Percentiles rank a stretch among this genome's conserved stretches.
Conservation (phyloP, 2,113 vertebrate genomes). For the Brienomyrus brachyistius region DNA sequence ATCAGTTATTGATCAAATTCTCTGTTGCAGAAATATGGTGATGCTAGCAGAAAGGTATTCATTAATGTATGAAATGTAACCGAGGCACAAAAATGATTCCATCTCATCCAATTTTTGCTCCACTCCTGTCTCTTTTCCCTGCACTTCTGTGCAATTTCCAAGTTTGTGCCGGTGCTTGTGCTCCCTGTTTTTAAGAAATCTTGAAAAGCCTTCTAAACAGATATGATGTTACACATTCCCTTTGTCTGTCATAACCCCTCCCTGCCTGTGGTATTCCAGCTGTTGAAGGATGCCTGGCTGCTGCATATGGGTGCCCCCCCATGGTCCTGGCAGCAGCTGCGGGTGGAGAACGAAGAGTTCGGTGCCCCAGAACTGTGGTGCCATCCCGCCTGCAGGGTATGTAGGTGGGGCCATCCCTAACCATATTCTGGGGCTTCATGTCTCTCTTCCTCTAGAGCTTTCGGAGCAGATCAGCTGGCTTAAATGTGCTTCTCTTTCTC, state of each 20-base stretch:
- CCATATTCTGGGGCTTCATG: background rate
- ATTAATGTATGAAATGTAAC: background rate
- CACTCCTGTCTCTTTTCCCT: background rate
- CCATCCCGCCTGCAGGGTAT: conserved; percentile 89
- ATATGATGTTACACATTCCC: background rate
- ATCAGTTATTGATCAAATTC: background rate
- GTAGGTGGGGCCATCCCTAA: conserved; percentile 15
- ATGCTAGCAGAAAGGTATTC: background rate
- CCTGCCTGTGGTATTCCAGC: conserved; percentile 48
- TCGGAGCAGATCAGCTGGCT: background rate
- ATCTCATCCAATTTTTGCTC: background rate
- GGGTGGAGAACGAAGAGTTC: conserved; percentile 92
- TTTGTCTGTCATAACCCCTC: background rate
- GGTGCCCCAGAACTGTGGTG: conserved; percentile 95
- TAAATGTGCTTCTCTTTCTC: background rate
- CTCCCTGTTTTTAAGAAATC: background rate
- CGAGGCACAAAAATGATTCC: background rate
- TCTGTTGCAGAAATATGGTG: background rate
- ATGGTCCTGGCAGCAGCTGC: conserved; percentile 92
- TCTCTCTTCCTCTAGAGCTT: background rate
- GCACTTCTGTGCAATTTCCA: background rate
- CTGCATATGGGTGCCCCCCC: conserved; percentile 74
- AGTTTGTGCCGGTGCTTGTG: background rate
- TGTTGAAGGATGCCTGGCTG: conserved; percentile 94
- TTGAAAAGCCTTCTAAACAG: background rate